Evolutionary conservation across 1,140 invertebrate genomes (phyloP).

Genomic region (Listronotus bonariensis): DNA sequence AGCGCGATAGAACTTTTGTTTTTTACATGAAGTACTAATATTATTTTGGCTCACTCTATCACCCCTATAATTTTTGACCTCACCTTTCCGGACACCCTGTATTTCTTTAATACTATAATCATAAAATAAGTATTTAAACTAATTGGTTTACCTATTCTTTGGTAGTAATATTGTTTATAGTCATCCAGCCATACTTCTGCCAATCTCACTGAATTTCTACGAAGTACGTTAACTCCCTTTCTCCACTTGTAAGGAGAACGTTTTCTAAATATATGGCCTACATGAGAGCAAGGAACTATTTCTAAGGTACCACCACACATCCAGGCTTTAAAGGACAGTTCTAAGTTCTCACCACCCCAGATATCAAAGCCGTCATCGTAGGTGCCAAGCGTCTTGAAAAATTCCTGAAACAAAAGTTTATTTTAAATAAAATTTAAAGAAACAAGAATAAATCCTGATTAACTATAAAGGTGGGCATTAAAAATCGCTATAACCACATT

Average conservation of each 20-base stretch:
- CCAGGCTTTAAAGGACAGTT: slow-evolving; percentile 94
- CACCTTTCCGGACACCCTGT: too few relatives aligned
- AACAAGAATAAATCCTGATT: too few relatives aligned
- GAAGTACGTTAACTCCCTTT: slow-evolving; percentile 91
- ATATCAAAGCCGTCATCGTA: slow-evolving; percentile 99
- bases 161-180: slow-evolving; percentile 97
- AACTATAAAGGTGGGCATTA: too few relatives aligned
- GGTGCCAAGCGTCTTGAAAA: slow-evolving; percentile 92
- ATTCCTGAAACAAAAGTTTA: slow-evolving; percentile 62
- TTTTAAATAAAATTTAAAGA: too few relatives aligned
- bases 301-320: slow-evolving; percentile 91
- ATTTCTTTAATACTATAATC: too few relatives aligned
- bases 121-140: too few relatives aligned
- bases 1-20: too few relatives aligned
- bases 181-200: slow-evolving; percentile 94
- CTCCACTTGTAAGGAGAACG: slow-evolving; percentile 93
- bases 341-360: slow-evolving; percentile 97
- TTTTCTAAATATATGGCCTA: slow-evolving; percentile 95
- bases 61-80: too few relatives aligned
- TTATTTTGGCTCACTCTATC: too few relatives aligned
- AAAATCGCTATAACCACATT: too few relatives aligned
- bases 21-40: too few relatives aligned
- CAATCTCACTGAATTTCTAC: slow-evolving; percentile 88
- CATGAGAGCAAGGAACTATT: slow-evolving; percentile 98
- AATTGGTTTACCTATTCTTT: slow-evolving; percentile 74